Base-by-base conservation (phyloP, 2,888 invertebrate species). In the Anoplius nigerrimus region DNA sequence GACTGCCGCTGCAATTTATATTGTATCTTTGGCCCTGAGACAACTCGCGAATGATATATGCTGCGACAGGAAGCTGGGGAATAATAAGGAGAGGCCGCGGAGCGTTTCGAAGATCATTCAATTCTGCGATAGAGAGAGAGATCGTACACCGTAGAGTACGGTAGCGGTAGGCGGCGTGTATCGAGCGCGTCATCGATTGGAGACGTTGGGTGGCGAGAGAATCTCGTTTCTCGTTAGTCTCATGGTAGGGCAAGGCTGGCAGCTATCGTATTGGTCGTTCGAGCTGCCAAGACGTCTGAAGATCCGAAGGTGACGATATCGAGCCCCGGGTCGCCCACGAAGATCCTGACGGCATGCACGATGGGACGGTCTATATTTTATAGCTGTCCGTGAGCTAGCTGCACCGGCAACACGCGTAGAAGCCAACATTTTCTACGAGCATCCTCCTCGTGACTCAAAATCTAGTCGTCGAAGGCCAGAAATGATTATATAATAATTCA, bases 141-240 rank as follows among this genome's bases (percentile, higher is more conserved):
- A 71, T 70, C 48, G 68, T 67, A 43, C 54, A 53, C 45, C 43
- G 61, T 62, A 65, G 64, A 54, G 51, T 53, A 62, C 46, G 57
- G 20, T 22, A 18, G 55, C 56, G 43, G 34, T 48, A 55, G 11
- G 48, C 21, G n/a, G 51, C 55, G 16, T 45, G 27, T 66, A 66
- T 75, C 74, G 62, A 68, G 62, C 20, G 46, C 69, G 68, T 69
- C 69, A 81, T 81, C 81, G 71, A 77, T 76, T 71, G 81, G 80
- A 76, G 79, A 80, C 55, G 67, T 84, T 85, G 85, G 85, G 85
- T 85, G 85, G 85, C 83, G 74, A 69, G 74, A 71, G 82, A 84
- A 79, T 85, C 85, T 85, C 84, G 79, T 83, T 84, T 82, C 84
- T 84, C 83, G 84, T 84, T 84, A 84, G 84, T 79, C 81, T 72